These are phyloP conservation scores for Carcinoscorpius rotundicauda DNA, from an alignment of 1,140 invertebrate species.

Conservation along the genomic window DNA sequence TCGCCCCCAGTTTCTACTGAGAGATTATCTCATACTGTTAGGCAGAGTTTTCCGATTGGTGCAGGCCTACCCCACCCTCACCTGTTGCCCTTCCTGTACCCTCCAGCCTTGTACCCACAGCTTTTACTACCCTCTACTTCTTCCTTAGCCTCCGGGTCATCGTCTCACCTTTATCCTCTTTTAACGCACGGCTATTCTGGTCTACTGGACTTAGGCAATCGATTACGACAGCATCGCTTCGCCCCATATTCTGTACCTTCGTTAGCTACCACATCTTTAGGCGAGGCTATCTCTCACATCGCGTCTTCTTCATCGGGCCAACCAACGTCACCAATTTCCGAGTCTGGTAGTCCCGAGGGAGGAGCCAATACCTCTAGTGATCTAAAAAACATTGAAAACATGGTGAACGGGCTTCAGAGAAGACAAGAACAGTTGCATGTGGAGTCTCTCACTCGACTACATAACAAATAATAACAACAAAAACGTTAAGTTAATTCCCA, in stretches of 20 bases:
- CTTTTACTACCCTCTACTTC: constrained; percentile 20
- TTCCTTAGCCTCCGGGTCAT: constrained; percentile 36
- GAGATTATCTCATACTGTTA: no score
- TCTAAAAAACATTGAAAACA: constrained; percentile 89
- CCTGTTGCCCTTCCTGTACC: constrained; percentile 74
- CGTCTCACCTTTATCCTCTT: constrained; percentile 30
- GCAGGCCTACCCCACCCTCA: constrained; percentile 65
- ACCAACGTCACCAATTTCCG: constrained; percentile 16
- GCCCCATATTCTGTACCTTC: constrained; percentile 64
- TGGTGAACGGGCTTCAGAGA: constrained; percentile 80
- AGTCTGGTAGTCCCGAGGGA: constrained; percentile 38
- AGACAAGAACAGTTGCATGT: constrained; percentile 25
- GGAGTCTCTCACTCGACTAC: constrained; percentile 22
- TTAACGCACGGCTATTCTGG: no score
- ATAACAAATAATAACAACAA: constrained; percentile 25
- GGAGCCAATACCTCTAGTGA: constrained; percentile 40
- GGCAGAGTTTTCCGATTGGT: constrained; percentile 38
- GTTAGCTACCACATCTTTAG: not conserved
- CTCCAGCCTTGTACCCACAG: constrained; percentile 58
- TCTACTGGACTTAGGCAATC: no score
- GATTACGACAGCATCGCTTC: constrained; percentile 53
- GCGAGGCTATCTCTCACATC: constrained; percentile 6
- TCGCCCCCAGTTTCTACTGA: no score
- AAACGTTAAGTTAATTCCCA: no score
- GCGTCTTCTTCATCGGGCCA: constrained; percentile 13